phyloP scores from a whole-genome alignment of 2,113 vertebrate species.

The Ochotona princeps region DNA sequence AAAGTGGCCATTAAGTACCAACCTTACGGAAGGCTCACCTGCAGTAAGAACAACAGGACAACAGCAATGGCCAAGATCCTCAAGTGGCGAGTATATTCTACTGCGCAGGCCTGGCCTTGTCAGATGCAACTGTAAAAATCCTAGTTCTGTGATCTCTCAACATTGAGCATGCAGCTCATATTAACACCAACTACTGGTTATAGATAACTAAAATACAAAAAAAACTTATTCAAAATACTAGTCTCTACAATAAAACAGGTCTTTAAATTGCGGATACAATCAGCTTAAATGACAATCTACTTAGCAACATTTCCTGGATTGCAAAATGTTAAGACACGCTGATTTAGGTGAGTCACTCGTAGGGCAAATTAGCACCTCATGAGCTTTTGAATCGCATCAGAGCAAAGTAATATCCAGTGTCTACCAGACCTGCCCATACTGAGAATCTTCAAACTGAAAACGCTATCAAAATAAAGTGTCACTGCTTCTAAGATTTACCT shows the following conservation, averaged over 20 bases:
- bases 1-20: not conserved
- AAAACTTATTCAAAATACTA: not conserved
- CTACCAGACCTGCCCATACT: not conserved
- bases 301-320: not conserved
- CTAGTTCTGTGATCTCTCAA: not conserved
- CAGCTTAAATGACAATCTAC: not conserved
- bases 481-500: conserved; percentile 15
- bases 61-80: not conserved
- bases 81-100: not conserved
- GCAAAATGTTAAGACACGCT: not conserved
- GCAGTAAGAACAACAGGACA: not conserved
- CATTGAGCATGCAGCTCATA: not conserved
- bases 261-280: not conserved
- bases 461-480: not conserved
- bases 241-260: conserved; percentile 25
- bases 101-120: not conserved
- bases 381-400: not conserved
- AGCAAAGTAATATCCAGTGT: not conserved
- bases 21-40: not conserved
- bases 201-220: not conserved
- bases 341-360: not conserved
- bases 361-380: not conserved
- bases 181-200: not conserved
- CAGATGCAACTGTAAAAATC: not conserved
- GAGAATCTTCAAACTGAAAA: not conserved